Evolutionary conservation across 2,797 vertebrate genomes (phyloP).

Genomic region (Microhierax caerulescens): DNA sequence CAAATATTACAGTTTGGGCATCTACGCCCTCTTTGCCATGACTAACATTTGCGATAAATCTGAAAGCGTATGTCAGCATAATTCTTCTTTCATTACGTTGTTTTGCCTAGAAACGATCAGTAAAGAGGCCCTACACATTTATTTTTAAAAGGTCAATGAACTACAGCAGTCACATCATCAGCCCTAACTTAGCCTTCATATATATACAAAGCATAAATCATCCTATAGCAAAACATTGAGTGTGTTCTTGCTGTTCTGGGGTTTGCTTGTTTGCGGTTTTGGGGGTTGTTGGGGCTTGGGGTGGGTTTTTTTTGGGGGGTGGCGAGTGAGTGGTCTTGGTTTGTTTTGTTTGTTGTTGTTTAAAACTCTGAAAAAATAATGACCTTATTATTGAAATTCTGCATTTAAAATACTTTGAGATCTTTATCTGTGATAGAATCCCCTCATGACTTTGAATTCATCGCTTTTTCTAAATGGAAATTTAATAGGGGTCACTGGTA

Average conservation of each 20-base stretch:
- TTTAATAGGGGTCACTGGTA: conserved; percentile 58
- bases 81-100: neutral
- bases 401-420: neutral
- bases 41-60: neutral
- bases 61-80: neutral
- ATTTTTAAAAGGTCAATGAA: neutral
- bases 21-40: neutral
- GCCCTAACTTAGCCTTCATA: neutral
- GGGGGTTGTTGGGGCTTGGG: neutral
- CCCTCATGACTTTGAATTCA: neutral
- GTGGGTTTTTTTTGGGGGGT: neutral
- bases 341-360: neutral
- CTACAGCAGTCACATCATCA: neutral
- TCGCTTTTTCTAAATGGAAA: conserved; percentile 10
- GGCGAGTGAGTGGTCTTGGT: neutral
- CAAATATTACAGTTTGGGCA: neutral
- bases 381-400: neutral
- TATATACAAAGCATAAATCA: neutral
- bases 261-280: neutral
- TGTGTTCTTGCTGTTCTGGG: neutral
- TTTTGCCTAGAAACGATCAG: neutral
- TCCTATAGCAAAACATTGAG: neutral
- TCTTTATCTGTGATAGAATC: neutral
- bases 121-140: neutral
- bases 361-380: neutral